phyloP scores from a whole-genome alignment of 2,888 invertebrate genomes.

The Drosophila lutescens region DNA sequence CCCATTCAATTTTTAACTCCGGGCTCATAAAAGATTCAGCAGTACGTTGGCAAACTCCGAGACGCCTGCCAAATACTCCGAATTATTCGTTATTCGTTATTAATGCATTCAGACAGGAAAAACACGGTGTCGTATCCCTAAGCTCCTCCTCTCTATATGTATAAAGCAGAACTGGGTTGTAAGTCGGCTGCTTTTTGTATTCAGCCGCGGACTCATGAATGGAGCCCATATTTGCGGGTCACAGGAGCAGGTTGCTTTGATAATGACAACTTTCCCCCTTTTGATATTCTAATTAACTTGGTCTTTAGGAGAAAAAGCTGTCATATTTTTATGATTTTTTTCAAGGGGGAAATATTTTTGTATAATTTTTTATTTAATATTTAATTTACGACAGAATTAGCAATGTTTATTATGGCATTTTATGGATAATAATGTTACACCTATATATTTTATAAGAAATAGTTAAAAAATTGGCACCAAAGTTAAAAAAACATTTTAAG shows the following conservation, averaged over 20 bases:
- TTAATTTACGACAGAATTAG: too few relatives aligned
- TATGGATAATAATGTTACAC: too few relatives aligned
- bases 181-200: background rate
- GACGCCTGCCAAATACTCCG: constrained; percentile 45
- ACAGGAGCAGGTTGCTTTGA: background rate
- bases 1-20: constrained; percentile 48
- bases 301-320: background rate
- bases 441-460: too few relatives aligned
- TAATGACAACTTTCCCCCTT: constrained; percentile 1
- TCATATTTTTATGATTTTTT: background rate
- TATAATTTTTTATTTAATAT: too few relatives aligned
- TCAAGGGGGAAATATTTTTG: too few relatives aligned
- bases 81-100: constrained; percentile 43
- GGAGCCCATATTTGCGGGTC: constrained; percentile 1
- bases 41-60: constrained; percentile 31
- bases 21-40: constrained; percentile 43
- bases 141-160: background rate
- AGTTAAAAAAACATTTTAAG: too few relatives aligned
- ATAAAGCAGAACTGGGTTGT: constrained; percentile 5
- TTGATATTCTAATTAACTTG: background rate
- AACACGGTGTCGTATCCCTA: constrained; percentile 18
- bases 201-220: constrained; percentile 6
- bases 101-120: constrained; percentile 34
- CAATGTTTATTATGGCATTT: too few relatives aligned
- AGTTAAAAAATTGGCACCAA: too few relatives aligned